Evolutionary conservation across 1,140 invertebrate species (phyloP).

Genomic region (Leptinotarsa undecemlineata): DNA sequence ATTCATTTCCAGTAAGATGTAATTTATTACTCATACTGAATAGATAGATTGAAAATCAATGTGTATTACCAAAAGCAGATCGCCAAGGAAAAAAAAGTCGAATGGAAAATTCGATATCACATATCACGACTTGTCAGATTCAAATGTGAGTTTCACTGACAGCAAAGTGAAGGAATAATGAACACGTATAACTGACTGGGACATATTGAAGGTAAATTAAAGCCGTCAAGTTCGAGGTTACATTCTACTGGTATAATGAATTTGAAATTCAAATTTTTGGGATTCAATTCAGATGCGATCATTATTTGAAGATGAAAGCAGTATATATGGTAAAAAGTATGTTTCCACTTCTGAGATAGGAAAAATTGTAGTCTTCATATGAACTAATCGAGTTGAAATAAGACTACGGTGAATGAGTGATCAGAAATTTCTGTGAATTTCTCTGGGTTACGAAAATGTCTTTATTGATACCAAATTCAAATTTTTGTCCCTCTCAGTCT

Average conservation of each 20-base stretch:
- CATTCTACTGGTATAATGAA: background rate
- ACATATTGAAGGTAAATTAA: background rate
- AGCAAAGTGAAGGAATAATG: background rate
- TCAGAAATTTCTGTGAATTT: too few species aligned
- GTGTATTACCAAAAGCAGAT: too few species aligned
- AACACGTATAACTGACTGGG: background rate
- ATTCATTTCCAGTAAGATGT: too few species aligned
- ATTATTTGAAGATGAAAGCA: background rate
- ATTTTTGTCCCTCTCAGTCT: too few species aligned
- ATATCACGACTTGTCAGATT: too few species aligned
- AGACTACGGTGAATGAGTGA: background rate
- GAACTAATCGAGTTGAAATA: background rate
- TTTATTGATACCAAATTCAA: too few species aligned
- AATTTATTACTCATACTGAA: too few species aligned
- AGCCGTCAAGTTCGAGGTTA: background rate
- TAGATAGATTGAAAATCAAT: too few species aligned
- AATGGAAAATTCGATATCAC: too few species aligned
- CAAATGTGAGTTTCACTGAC: too few species aligned
- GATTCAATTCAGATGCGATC: conserved; percentile 4
- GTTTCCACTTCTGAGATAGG: background rate
- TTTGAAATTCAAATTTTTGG: background rate
- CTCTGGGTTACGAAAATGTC: too few species aligned
- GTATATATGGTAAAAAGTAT: background rate
- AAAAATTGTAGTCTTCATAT: background rate
- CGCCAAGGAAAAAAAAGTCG: too few species aligned